Evolutionary conservation across 2,797 vertebrate genomes (phyloP), one percentile per base, ranked within the genome.

Genomic region (Atherinosoma microstoma): DNA sequence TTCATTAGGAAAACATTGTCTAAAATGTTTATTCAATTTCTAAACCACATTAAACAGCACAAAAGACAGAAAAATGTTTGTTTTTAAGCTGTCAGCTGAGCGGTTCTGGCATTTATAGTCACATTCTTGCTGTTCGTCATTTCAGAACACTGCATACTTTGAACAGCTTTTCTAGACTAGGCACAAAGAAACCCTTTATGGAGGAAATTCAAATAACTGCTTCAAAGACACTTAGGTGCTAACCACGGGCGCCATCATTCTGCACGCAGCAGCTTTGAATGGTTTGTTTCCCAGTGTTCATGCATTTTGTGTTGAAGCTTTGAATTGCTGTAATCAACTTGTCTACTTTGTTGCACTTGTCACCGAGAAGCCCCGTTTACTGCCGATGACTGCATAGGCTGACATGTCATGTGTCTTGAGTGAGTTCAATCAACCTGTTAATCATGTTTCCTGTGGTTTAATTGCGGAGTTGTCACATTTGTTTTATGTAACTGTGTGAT

Each of bases 311-410:
- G 65, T 22, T 58, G 18, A 68, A 15, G n/a, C 38, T 3, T 77
- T 77, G 6, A 70, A 67, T 58, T 6, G 32, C 56, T 75, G 51
- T 49, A 67, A 78, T 78, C 62, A 74, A 57, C 61, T 63, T 59
- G 56, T 71, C 63, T 18, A 6, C 6, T n/a, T 47, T 24, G 45
- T 58, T 40, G 38, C 10, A 66, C 45, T 80, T 71, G 59, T 67
- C 59, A 70, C 20, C 34, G 27, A 22, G 3, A 66, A 36, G 68
- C 20, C 5, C 36, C 13, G 59, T 69, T 75, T 60, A 40, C 29
- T 53, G n/a, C 27, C 8, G 5, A 22, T 20, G 38, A 56, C n/a
- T 45, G 59, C 56, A 49, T 47, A n/a, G 47, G 29, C 32, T 35
- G 24, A 70, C 15, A 24, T 60, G 64, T n/a, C 2, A 51, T 34